Evolutionary conservation across 2,888 invertebrate species (phyloP), one percentile per base, ranked within the genome.

Genomic region (Crossocerus cetratus): DNA sequence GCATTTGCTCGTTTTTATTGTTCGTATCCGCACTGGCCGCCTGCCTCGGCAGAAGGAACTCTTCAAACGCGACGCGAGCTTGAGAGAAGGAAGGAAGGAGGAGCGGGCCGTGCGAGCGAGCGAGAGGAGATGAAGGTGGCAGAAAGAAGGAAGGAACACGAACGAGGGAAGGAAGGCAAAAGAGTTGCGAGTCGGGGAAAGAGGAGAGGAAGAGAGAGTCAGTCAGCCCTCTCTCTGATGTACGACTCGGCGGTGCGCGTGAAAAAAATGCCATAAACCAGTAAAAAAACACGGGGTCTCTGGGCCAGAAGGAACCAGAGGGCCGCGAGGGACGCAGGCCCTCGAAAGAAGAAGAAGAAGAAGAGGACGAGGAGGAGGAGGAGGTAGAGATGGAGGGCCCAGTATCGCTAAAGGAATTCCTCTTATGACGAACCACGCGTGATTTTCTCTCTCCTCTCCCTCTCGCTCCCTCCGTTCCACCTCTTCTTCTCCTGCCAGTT

Each of bases 251-350:
- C 84, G 82, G 85, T 84, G 76, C 84, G 86, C 84, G 89, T 89
- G 89, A 89, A 90, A 90, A 90, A 90, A 90, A 89, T 88, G 87
- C 86, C 90, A 89, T 90, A 90, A 90, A 90, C 86, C 88, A 87
- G 89, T 89, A 89, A 89, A 89, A 89, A 90, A 87, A 85, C 86
- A 86, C 83, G 80, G 83, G 84, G 87, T 86, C 86, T 84, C 77
- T 83, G 83, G 75, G 78, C 78, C 82, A 78, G 77, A 75, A 76
- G 75, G 72, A 75, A 64, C 64, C 64, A 22, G 64, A 59, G 65
- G 77, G 73, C 71, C 69, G 75, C 77, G 76, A 78, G 69, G 69
- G 43, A 72, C 8, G 60, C 72, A 69, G 68, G 45, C 65, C 64
- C 70, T 64, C 62, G 66, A 69, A 21, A 58, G 74, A 67, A 59